These are phyloP conservation scores for Callorhinus ursinus DNA, from an alignment of 2,113 vertebrate species.

Conservation along the genomic window DNA sequence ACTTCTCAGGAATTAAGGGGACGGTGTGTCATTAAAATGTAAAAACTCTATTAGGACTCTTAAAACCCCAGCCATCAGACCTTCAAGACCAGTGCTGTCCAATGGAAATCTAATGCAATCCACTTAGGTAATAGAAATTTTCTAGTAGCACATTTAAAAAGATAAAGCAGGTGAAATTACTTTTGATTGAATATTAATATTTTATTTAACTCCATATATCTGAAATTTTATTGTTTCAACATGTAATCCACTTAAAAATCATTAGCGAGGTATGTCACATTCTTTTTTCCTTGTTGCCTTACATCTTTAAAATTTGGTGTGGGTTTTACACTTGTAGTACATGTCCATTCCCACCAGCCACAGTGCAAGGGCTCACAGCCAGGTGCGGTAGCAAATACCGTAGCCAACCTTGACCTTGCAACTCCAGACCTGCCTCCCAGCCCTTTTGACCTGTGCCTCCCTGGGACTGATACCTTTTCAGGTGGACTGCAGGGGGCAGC, in stretches of 20 bases:
- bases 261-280: background rate
- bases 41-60: background rate
- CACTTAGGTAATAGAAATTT: background rate
- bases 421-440: accelerated
- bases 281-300: background rate
- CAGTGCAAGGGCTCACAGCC: background rate
- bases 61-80: background rate
- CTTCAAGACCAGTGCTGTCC: background rate
- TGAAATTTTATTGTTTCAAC: background rate
- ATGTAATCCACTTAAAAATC: background rate
- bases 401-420: accelerated
- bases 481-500: constrained; percentile 32
- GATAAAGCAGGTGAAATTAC: background rate
- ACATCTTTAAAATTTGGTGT: background rate
- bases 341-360: background rate
- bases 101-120: background rate
- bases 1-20: background rate
- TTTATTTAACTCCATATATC: background rate
- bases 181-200: background rate
- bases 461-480: background rate
- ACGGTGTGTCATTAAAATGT: background rate
- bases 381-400: background rate
- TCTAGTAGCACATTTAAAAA: background rate
- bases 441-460: background rate
- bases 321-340: background rate